Evolutionary conservation across 2,113 vertebrate species (phyloP), one percentile per base, ranked within the genome.

Genomic region (Corythoichthys haematopterus): DNA sequence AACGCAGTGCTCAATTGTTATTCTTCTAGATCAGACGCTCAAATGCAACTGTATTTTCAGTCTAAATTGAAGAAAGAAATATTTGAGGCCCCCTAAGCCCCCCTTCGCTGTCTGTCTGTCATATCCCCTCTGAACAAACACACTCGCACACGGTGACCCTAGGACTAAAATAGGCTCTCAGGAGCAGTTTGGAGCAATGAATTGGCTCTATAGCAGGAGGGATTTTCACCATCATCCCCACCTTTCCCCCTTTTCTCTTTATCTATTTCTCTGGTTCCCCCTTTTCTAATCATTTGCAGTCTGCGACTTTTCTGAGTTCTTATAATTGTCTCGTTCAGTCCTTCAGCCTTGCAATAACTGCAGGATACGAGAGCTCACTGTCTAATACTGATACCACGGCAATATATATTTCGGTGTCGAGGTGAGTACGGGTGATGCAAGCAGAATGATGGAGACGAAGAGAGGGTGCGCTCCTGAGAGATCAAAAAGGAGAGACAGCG

Each of bases 131-230:
- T 2, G 43, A 60, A 79, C 77, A 69, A 63, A 73, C 67, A 64
- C 72, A 57, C 72, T 51, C 66, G 71, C 71, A 48, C 77, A 75
- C 72, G 82, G 81, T 90, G 90, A 93, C 93, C 93, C 60, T 73
- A 91, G 90, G 91, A 93, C 94, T 91, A 90, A 78, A 94, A 93
- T 92, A 92, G 93, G 93, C 92, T 95, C 91, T 94, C 88, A 88
- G 89, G 89, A 93, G 92, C 90, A 89, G 91, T 93, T 95, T 93
- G 94, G 87, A 82, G 88, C 80, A 7, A 84, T 89, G 90, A 93
- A 92, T 91, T 91, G 89, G 80, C 84, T 90, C 81, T 88, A 88
- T 89, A 84, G 84, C 66, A 51, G 85, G 69, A 45, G 50, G 85
- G 87, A 89, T 89, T 89, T 92, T 91, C 83, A 82, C 86, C 86